Evolutionary conservation across 1,140 invertebrate species (phyloP), one percentile per base, ranked within the genome.

Genomic region (Drosophila tani): DNA sequence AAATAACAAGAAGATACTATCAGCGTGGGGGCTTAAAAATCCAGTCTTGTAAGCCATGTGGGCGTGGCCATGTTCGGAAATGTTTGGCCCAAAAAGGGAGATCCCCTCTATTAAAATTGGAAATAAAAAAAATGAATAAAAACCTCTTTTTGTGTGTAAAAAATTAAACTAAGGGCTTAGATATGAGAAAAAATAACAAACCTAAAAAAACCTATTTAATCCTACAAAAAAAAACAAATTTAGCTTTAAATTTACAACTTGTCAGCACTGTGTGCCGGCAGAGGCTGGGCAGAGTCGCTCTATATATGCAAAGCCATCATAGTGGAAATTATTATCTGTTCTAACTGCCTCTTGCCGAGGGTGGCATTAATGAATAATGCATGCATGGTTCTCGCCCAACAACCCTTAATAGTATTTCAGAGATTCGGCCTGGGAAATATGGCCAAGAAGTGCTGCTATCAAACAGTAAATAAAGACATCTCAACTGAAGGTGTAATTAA

Each of bases 1-100:
- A 41, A 55, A 55, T 63, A 41, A 27, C 17, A 27, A 46, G 4
- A 67, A 41, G 35, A 6, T 14, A 19, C 24, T 19, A 29, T 19
- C 27, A 21, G 43, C 32, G 24, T 51, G 45, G 69, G 46, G 40
- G 32, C 64, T 38, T 21, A 49, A 50, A 35, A 66, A 65, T 1
- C 11, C 6, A 69, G 24, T 12, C 55, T 57, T 67, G 62, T 76
- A 55, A 51, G 41, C 50, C 43, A 9, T 19, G 43, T 47, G 55
- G 73, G 73, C 73, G 64, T 58, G 64, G 21, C 43, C 14, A 32
- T 58, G 67, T 49, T 41, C n/a, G 27, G 1, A 35, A 47, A 58
- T 57, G 65, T 58, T 70, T 49, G 35, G 27, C 43, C 49, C 38
- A 15, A 29, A 67, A 75, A 75, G 50, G 43, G 19, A 38, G 32